Conservation (phyloP, 2,113 vertebrate genomes). For the Thomomys bottae region DNA sequence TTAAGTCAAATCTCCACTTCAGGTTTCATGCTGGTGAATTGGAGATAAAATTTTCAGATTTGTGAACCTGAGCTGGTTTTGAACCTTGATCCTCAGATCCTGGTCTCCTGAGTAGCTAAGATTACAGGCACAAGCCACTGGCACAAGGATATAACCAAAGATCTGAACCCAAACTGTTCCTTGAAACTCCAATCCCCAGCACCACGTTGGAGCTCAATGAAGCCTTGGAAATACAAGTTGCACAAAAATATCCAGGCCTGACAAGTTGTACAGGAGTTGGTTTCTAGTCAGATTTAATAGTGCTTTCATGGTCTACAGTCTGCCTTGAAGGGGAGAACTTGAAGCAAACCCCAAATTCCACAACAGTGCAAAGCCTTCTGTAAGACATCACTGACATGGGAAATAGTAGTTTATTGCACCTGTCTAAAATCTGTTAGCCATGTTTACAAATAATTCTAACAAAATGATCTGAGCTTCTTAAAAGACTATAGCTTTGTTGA, state of each 20-base stretch:
- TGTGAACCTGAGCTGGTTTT: too few relatives aligned
- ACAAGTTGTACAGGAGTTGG: background rate
- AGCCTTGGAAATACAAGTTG: background rate
- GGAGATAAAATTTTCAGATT: too few relatives aligned
- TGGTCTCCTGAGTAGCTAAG: too few relatives aligned
- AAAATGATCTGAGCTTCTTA: background rate
- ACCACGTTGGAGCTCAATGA: background rate
- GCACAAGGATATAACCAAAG: too few relatives aligned
- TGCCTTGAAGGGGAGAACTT: background rate
- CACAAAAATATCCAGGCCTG: background rate
- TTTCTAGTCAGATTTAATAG: background rate
- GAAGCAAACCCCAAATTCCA: background rate
- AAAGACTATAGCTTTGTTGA: background rate
- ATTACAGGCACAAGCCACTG: too few relatives aligned
- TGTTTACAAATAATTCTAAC: conserved; percentile 31
- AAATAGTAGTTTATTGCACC: background rate
- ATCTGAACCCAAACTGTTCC: too few relatives aligned
- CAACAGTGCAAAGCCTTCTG: background rate
- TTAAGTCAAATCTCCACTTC: too few relatives aligned
- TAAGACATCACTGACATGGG: background rate
- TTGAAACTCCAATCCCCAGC: background rate
- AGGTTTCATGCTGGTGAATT: too few relatives aligned
- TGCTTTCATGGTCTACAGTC: background rate
- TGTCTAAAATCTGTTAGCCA: background rate
- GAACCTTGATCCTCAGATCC: too few relatives aligned